Conservation (phyloP, 2,113 vertebrate genomes). For the Anolis carolinensis region DNA sequence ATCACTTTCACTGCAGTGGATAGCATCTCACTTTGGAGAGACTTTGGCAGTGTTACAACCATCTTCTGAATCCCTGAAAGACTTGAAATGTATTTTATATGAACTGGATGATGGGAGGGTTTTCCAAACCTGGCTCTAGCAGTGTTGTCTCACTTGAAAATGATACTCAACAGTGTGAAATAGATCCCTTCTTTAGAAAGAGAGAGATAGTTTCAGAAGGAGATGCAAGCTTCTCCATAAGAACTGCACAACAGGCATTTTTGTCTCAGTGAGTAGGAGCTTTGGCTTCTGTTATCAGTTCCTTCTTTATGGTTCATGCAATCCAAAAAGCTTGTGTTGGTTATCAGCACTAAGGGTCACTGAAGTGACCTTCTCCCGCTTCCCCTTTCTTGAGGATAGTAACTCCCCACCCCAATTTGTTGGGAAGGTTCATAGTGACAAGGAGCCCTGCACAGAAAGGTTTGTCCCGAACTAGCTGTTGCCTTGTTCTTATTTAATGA, state of each 20-base stretch:
- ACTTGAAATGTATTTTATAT: constrained; percentile 1
- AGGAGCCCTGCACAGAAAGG: constrained; percentile 2
- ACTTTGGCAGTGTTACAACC: background rate
- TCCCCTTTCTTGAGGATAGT: background rate
- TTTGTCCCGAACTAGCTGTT: background rate
- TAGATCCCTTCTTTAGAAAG: constrained; percentile 2
- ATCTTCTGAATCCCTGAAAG: background rate
- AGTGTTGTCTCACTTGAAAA: background rate
- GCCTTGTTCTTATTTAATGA: background rate
- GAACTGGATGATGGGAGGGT: background rate
- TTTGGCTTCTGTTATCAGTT: background rate
- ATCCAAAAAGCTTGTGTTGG: background rate
- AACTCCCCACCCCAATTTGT: too few relatives aligned
- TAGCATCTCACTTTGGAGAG: background rate
- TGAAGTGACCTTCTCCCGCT: background rate
- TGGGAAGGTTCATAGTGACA: background rate
- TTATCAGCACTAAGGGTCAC: constrained; percentile 11
- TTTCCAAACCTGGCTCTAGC: background rate
- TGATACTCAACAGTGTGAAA: background rate
- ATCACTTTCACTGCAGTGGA: background rate
- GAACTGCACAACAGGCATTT: background rate
- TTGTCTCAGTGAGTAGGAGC: background rate
- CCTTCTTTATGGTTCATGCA: background rate
- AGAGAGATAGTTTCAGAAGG: background rate
- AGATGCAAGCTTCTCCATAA: background rate